These are phyloP conservation scores for Parus major DNA, from an alignment of 2,113 vertebrate genomes.

Conservation along the genomic window DNA sequence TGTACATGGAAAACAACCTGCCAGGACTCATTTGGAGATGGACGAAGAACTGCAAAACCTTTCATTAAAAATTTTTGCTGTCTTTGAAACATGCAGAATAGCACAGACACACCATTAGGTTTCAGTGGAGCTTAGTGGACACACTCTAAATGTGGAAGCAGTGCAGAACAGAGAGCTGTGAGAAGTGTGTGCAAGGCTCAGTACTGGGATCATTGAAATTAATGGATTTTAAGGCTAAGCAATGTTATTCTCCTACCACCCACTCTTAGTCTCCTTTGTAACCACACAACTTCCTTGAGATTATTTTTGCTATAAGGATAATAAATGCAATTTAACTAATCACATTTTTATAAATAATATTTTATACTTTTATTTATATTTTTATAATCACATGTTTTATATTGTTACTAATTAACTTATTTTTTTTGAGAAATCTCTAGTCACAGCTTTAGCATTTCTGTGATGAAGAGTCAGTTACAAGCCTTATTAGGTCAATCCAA, in stretches of 20 bases:
- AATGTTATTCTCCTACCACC: not conserved
- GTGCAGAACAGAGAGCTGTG: not conserved
- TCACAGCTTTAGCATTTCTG: not conserved
- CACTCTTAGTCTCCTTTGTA: not conserved
- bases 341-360: too few species aligned
- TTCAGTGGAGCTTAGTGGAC: not conserved
- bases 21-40: not conserved
- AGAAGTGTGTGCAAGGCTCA: not conserved
- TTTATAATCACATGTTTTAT: too few species aligned
- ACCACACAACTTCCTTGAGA: not conserved
- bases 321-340: not conserved
- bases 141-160: not conserved
- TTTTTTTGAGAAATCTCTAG: not conserved
- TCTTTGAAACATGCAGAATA: not conserved
- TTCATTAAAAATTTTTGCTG: not conserved
- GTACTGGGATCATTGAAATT: not conserved
- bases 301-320: not conserved
- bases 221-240: not conserved
- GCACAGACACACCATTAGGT: not conserved
- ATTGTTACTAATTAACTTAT: not conserved
- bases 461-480: not conserved
- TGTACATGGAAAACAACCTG: not conserved
- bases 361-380: too few species aligned
- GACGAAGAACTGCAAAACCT: not conserved
- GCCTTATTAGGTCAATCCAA: constrained; percentile 1